These are phyloP conservation scores for Ptychodera flava DNA, from an alignment of 35 echinoderm and acorn worm genomes.

Conservation along the genomic window DNA sequence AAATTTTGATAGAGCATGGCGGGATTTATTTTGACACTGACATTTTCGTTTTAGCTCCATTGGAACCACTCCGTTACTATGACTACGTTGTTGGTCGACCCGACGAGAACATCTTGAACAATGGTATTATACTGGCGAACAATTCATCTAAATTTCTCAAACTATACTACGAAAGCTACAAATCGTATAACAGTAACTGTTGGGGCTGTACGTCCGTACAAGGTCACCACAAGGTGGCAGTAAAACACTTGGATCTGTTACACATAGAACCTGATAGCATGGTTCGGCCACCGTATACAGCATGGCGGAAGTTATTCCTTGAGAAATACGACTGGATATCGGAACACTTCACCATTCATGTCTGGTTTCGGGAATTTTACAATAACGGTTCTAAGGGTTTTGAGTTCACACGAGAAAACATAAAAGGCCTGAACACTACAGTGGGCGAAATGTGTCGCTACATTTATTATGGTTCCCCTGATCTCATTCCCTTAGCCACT, in stretches of 20 bases:
- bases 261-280: background rate
- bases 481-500: too few species aligned
- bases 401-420: too few species aligned
- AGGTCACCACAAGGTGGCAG: background rate
- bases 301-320: background rate
- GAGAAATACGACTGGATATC: background rate
- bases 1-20: background rate
- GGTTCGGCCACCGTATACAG: background rate
- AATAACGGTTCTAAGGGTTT: too few species aligned
- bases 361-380: background rate
- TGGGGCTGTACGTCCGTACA: background rate
- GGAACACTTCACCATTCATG: background rate
- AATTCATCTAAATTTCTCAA: background rate
- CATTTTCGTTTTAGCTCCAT: background rate
- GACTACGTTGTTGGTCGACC: background rate
- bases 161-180: background rate
- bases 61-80: background rate
- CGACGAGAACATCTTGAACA: background rate
- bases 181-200: background rate
- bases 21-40: background rate
- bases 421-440: too few species aligned
- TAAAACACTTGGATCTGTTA: background rate
- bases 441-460: too few species aligned
- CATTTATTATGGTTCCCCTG: too few species aligned
- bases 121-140: background rate